Evolutionary conservation across 2,888 invertebrate species (phyloP).

Genomic region (Leptinotarsa haldemani): DNA sequence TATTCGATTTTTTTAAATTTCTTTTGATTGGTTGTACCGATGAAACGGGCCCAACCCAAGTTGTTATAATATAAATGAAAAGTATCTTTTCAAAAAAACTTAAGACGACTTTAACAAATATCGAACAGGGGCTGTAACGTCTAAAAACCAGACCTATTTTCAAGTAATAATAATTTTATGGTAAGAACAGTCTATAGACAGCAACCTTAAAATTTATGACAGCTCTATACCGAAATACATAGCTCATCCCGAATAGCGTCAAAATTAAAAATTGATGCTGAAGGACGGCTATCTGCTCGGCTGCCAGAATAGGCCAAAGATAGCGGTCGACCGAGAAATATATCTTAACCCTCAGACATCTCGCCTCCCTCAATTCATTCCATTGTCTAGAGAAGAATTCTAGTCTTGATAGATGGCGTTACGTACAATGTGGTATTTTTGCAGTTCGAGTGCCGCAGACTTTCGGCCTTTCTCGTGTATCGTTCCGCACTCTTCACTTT

Average conservation of each 20-base stretch:
- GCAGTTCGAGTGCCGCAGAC: constrained; percentile 18
- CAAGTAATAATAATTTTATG: not conserved
- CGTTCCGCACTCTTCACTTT: constrained; percentile 19
- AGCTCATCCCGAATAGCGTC: not conserved
- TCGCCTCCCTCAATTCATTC: constrained; percentile 19
- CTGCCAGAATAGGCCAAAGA: constrained; percentile 20
- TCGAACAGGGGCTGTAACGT: too few species aligned
- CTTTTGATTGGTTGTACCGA: too few species aligned
- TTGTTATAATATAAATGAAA: too few species aligned
- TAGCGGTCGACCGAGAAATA: constrained; percentile 20
- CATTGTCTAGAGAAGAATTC: constrained; percentile 18
- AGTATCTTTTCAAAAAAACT: too few species aligned
- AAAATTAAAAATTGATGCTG: constrained; percentile 12
- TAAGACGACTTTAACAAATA: too few species aligned
- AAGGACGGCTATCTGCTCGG: constrained; percentile 17
- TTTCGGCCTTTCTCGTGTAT: constrained; percentile 20
- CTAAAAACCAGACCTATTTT: not conserved
- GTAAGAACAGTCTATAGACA: not conserved
- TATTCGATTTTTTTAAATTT: too few species aligned
- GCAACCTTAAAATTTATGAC: not conserved
- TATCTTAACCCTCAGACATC: constrained; percentile 19
- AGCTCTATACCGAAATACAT: not conserved
- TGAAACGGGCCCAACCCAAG: too few species aligned
- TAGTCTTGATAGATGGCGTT: constrained; percentile 19
- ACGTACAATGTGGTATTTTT: constrained; percentile 20